Evolutionary conservation across 2,113 vertebrate genomes (phyloP).

Genomic region (Apaloderma vittatum): DNA sequence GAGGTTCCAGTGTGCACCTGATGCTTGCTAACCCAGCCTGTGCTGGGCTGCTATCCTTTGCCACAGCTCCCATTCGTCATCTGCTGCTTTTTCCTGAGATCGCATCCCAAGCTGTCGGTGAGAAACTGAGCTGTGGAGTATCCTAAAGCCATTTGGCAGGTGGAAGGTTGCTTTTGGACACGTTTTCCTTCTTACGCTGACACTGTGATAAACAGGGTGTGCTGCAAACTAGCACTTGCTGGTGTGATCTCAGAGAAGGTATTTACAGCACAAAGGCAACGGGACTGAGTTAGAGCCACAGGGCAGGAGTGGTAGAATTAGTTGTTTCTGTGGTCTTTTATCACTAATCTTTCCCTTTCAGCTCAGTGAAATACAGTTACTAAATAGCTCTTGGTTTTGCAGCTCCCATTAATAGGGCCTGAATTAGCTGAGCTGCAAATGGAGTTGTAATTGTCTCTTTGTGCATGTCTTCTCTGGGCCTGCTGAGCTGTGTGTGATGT

Average conservation of each 20-base stretch:
- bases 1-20: neutral
- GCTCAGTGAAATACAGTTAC: neutral
- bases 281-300: neutral
- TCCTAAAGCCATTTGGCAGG: slow-evolving; percentile 1
- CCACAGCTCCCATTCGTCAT: slow-evolving; percentile 14
- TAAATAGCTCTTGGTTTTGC: neutral
- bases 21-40: neutral
- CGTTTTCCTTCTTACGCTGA: slow-evolving; percentile 10
- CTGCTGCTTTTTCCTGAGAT: neutral
- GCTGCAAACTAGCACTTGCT: neutral
- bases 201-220: neutral
- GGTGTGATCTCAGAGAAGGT: neutral
- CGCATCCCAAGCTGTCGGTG: neutral
- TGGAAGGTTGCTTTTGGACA: slow-evolving; percentile 1
- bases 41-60: neutral
- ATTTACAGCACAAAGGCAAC: neutral
- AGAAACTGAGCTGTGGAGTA: neutral
- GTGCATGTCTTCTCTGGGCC: neutral
- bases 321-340: neutral
- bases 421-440: neutral
- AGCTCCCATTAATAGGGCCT: neutral
- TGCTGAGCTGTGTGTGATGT: neutral
- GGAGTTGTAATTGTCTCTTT: neutral
- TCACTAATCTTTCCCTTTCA: slow-evolving; percentile 6
- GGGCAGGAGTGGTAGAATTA: neutral